Evolutionary conservation across 2,888 invertebrate genomes (phyloP).

Genomic region (Pandemis cinnamomeana): DNA sequence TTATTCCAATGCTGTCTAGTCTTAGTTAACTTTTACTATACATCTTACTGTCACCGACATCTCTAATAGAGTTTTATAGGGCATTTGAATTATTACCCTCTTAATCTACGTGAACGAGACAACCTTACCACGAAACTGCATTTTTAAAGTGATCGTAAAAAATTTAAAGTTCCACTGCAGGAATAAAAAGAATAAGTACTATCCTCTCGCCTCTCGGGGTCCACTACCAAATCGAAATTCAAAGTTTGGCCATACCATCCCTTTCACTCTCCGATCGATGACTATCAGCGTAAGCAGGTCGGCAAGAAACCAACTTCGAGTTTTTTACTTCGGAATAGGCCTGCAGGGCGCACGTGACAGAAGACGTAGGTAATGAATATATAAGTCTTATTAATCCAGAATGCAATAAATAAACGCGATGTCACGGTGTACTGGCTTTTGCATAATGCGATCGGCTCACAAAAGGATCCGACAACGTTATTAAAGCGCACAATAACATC

Average conservation of each 20-base stretch:
- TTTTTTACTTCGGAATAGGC: too few species aligned
- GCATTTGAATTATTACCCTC: neutral
- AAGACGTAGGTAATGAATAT: constrained; percentile 37
- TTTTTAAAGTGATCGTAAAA: neutral
- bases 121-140: neutral
- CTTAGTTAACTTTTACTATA: neutral
- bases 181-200: constrained; percentile 14
- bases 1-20: neutral
- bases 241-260: too few species aligned
- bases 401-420: constrained; percentile 34
- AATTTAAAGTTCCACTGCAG: neutral
- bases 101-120: neutral
- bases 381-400: constrained; percentile 37
- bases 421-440: constrained; percentile 39
- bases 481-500: constrained; percentile 51
- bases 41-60: neutral
- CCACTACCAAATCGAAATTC: too few species aligned
- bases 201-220: too few species aligned
- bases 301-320: too few species aligned
- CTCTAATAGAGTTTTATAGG: neutral
- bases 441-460: constrained; percentile 46
- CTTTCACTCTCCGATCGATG: too few species aligned
- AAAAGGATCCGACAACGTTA: constrained; percentile 46
- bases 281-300: too few species aligned
- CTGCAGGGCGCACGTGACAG: constrained; percentile 20